phyloP scores from a whole-genome alignment of 2,888 invertebrate species.

The Pediacus dermestoides region DNA sequence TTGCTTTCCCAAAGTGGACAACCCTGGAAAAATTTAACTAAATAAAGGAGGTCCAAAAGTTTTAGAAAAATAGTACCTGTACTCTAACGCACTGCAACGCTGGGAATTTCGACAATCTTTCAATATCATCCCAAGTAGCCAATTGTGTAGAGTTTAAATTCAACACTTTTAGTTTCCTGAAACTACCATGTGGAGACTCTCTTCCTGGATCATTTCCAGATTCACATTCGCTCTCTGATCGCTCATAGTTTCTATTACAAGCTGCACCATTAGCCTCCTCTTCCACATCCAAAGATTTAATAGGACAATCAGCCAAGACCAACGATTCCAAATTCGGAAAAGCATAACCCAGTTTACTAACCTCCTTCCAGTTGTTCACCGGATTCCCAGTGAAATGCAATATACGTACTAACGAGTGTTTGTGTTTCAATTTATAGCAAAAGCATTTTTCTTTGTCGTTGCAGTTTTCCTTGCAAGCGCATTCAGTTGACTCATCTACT shows the following conservation, averaged over 20 bases:
- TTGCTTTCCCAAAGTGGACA: conserved; percentile 73
- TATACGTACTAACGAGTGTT: conserved; percentile 68
- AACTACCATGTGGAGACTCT: conserved; percentile 61
- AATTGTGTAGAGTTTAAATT: conserved; percentile 83
- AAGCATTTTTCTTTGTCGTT: conserved; percentile 29
- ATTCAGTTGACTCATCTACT: conserved; percentile 14
- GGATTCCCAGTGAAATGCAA: conserved; percentile 87
- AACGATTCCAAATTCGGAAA: conserved; percentile 84
- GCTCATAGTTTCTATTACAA: conserved; percentile 37
- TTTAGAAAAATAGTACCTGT: no score
- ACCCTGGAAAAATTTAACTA: conserved; percentile 51
- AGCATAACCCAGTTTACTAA: conserved; percentile 76
- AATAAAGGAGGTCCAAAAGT: conserved; percentile 8
- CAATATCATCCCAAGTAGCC: conserved; percentile 85
- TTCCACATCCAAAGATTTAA: conserved; percentile 54
- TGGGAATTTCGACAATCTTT: conserved; percentile 79
- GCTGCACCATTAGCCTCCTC: conserved; percentile 10
- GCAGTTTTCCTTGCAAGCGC: conserved; percentile 24
- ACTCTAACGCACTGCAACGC: conserved; percentile 79
- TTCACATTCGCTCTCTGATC: conserved; percentile 59
- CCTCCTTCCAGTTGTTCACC: conserved; percentile 78
- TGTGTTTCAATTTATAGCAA: conserved; percentile 34
- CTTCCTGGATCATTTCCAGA: conserved; percentile 45
- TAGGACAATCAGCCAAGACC: conserved; percentile 81
- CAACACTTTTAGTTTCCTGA: conserved; percentile 69